Percentiles rank a stretch among this genome's conserved stretches.
phyloP scores from a whole-genome alignment of 1,140 invertebrate genomes.

The Anthonomus grandis region DNA sequence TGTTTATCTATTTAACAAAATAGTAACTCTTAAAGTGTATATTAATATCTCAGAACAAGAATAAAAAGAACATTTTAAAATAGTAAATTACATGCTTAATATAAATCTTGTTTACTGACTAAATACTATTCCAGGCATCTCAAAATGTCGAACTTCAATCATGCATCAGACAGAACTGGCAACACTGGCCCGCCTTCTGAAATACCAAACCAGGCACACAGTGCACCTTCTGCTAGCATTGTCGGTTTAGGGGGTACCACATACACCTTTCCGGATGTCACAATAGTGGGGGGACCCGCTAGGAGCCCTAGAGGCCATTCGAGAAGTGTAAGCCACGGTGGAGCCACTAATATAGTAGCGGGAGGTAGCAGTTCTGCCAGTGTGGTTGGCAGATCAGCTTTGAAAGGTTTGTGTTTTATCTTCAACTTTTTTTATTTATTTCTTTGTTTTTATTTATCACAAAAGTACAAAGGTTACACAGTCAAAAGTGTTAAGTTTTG shows the following conservation, averaged over 20 bases:
- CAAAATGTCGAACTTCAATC: slow-evolving; percentile 37
- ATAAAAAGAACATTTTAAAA: too few species aligned
- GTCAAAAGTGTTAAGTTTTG: too few species aligned
- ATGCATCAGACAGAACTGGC: slow-evolving; percentile 20
- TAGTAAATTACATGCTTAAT: too few species aligned
- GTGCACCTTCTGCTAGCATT: not conserved
- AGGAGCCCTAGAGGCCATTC: slow-evolving; percentile 58
- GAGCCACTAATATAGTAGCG: slow-evolving; percentile 55
- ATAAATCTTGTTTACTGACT: too few species aligned
- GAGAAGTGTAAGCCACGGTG: slow-evolving; percentile 77
- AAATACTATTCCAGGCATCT: slow-evolving; percentile 11
- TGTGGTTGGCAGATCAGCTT: slow-evolving; percentile 54
- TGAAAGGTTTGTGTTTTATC: too few species aligned
- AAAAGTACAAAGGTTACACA: too few species aligned
- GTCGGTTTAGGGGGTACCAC: slow-evolving; percentile 26
- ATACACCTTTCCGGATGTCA: slow-evolving; percentile 45
- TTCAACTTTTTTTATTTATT: too few species aligned
- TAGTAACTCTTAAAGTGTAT: too few species aligned
- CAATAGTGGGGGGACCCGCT: not conserved
- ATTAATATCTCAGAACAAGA: too few species aligned
- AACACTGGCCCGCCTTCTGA: slow-evolving; percentile 1
- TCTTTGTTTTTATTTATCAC: too few species aligned
- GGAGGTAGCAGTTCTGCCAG: slow-evolving; percentile 48
- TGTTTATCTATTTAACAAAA: too few species aligned
- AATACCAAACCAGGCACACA: not conserved